These are phyloP conservation scores for Pristionchus maxplancki DNA, from an alignment of 2,888 invertebrate species.

Conservation along the genomic window DNA sequence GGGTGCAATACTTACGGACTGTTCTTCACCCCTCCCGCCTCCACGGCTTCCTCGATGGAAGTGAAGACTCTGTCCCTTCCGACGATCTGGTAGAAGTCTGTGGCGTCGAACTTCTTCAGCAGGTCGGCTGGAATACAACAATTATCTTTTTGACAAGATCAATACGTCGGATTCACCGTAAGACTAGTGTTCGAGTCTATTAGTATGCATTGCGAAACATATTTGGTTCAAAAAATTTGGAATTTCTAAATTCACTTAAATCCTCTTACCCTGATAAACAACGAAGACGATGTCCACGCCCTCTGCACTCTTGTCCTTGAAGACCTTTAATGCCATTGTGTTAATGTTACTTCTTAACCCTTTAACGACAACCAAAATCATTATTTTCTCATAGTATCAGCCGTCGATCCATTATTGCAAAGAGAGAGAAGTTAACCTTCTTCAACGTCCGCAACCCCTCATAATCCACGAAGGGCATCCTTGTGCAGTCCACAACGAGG, in stretches of 20 bases:
- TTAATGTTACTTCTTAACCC: no score
- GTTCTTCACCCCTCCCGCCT: background rate
- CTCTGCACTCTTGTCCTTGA: slow-evolving; percentile 64
- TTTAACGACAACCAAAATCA: no score
- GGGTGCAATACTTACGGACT: background rate
- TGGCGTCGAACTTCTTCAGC: slow-evolving; percentile 68
- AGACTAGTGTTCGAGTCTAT: no score
- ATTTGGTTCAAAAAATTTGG: background rate
- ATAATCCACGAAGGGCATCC: slow-evolving; percentile 76
- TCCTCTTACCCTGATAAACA: slow-evolving; percentile 67
- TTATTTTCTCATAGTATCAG: no score
- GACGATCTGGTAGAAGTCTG: slow-evolving; percentile 71
- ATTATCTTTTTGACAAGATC: no score
- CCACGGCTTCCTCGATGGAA: slow-evolving; percentile 58
- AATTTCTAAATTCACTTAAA: background rate
- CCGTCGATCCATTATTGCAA: no score
- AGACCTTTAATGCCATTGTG: slow-evolving; percentile 60
- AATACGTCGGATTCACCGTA: no score
- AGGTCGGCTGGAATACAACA: slow-evolving; percentile 64
- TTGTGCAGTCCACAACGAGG: slow-evolving; percentile 74
- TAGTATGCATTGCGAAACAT: no score
- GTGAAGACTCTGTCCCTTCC: slow-evolving; percentile 65
- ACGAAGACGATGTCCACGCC: slow-evolving; percentile 71
- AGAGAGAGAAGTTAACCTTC: slow-evolving; percentile 52
- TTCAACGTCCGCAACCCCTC: slow-evolving; percentile 69